A percentile compares a stretch with the other conserved stretches of the same genome.
phyloP scores from a whole-genome alignment of 2,888 invertebrate species.

The Dorcus parallelipipedus region DNA sequence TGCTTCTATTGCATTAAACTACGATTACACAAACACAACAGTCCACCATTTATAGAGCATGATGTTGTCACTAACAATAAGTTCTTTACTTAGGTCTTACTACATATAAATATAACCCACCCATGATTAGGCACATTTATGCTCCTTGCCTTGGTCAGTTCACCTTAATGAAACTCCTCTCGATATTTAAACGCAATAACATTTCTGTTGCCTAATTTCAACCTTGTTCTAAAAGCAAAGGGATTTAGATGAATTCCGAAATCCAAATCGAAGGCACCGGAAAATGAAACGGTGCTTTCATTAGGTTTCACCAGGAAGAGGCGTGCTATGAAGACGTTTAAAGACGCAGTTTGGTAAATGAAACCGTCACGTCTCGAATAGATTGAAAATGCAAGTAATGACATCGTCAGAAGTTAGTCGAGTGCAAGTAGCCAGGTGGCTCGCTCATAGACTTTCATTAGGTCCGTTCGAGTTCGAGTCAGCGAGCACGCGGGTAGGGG shows the following conservation, averaged over 20 bases:
- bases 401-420: slow-evolving; percentile 22
- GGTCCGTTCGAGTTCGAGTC: slow-evolving; percentile 18
- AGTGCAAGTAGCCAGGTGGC: slow-evolving; percentile 33
- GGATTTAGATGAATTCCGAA: too few relatives aligned
- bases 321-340: slow-evolving; percentile 19
- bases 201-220: neutral
- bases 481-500: slow-evolving; percentile 13
- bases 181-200: neutral
- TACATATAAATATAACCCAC: slow-evolving; percentile 4
- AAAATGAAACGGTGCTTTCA: slow-evolving; percentile 16
- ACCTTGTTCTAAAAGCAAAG: too few relatives aligned
- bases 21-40: slow-evolving; percentile 33
- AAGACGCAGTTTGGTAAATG: slow-evolving; percentile 16
- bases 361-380: slow-evolving; percentile 20
- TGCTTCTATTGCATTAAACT: slow-evolving; percentile 40
- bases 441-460: slow-evolving; percentile 28
- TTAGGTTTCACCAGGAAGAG: slow-evolving; percentile 23
- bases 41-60: slow-evolving; percentile 20
- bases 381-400: slow-evolving; percentile 33
- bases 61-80: slow-evolving; percentile 18
- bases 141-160: slow-evolving; percentile 8
- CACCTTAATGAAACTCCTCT: neutral
- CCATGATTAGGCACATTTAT: slow-evolving; percentile 12
- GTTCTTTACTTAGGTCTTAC: slow-evolving; percentile 2
- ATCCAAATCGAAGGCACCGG: slow-evolving; percentile 7